A percentile compares a stretch with the other conserved stretches of the same genome.
phyloP scores from a whole-genome alignment of 2,888 invertebrate species.

The Taphrorychus bicolor region DNA sequence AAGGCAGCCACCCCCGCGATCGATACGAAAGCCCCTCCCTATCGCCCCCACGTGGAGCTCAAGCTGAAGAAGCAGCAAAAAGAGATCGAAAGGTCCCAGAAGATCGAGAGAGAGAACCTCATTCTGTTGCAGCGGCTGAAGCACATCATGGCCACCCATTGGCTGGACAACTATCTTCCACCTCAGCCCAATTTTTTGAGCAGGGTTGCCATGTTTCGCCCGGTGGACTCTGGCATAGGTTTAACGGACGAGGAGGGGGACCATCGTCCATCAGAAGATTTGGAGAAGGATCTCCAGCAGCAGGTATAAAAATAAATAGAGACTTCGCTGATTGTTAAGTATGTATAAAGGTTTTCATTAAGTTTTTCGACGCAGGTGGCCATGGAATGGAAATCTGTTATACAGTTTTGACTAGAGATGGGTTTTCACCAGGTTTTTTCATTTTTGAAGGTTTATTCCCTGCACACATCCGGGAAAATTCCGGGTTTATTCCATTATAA shows the following conservation, averaged over 20 bases:
- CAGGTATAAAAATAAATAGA: too few relatives aligned
- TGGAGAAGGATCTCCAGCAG: too few relatives aligned
- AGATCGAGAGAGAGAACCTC: slow-evolving; percentile 74
- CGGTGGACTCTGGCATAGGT: slow-evolving; percentile 38
- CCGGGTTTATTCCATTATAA: too few relatives aligned
- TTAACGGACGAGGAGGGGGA: neutral
- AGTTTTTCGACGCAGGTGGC: too few relatives aligned
- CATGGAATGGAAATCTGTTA: too few relatives aligned
- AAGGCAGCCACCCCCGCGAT: slow-evolving; percentile 71
- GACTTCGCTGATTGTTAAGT: too few relatives aligned
- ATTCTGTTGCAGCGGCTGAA: slow-evolving; percentile 71
- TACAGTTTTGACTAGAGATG: too few relatives aligned
- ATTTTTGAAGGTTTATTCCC: too few relatives aligned
- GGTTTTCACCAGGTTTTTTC: too few relatives aligned
- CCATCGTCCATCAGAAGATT: neutral
- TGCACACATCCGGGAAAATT: too few relatives aligned
- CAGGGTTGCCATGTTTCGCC: slow-evolving; percentile 43
- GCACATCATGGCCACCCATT: slow-evolving; percentile 70
- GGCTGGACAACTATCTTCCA: slow-evolving; percentile 73
- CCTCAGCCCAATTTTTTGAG: slow-evolving; percentile 63
- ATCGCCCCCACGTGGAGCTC: slow-evolving; percentile 69
- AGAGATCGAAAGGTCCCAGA: slow-evolving; percentile 70
- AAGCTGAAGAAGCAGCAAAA: slow-evolving; percentile 75
- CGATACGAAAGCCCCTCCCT: slow-evolving; percentile 69
- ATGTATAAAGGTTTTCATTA: too few relatives aligned